These are phyloP conservation scores for Leptopilina clavipes DNA, from an alignment of 1,140 invertebrate species.

Conservation along the genomic window DNA sequence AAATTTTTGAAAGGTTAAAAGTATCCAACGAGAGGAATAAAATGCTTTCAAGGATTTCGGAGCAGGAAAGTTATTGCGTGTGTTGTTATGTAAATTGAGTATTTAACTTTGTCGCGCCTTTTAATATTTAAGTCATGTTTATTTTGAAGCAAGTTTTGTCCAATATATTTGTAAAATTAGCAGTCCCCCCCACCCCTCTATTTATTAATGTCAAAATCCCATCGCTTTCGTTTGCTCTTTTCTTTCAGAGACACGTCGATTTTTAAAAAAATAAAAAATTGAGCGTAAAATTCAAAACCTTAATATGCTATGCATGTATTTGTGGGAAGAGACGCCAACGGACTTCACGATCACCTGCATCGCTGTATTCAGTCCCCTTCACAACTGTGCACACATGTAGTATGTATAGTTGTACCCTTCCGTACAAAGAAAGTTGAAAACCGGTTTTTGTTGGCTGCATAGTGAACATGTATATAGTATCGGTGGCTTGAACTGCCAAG, in stretches of 20 bases:
- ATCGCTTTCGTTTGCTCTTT: background rate
- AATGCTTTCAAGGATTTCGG: slow-evolving; percentile 21
- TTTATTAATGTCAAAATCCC: background rate
- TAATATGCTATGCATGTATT: slow-evolving; percentile 16
- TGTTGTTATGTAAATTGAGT: slow-evolving; percentile 21
- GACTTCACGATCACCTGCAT: slow-evolving; percentile 29
- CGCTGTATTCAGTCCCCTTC: background rate
- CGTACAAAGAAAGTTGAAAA: slow-evolving; percentile 19
- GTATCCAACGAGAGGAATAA: slow-evolving; percentile 7
- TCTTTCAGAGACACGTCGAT: background rate
- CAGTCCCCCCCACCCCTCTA: background rate
- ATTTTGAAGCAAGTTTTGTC: background rate
- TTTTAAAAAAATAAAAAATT: slow-evolving; percentile 16
- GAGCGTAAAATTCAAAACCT: slow-evolving; percentile 14
- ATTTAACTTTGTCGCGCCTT: background rate
- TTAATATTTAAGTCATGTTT: slow-evolving; percentile 19
- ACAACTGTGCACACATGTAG: background rate
- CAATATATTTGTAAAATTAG: slow-evolving; percentile 7
- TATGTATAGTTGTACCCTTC: slow-evolving; percentile 20
- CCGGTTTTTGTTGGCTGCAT: slow-evolving; percentile 1
- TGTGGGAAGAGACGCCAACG: slow-evolving; percentile 21
- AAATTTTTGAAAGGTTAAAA: slow-evolving; percentile 13
- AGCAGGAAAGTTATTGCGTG: background rate
- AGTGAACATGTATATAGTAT: slow-evolving; percentile 11
- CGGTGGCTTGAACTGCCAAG: background rate